Evolutionary conservation across 2,797 vertebrate genomes (phyloP), one percentile per base, ranked within the genome.

Genomic region (Ciconia nigra): DNA sequence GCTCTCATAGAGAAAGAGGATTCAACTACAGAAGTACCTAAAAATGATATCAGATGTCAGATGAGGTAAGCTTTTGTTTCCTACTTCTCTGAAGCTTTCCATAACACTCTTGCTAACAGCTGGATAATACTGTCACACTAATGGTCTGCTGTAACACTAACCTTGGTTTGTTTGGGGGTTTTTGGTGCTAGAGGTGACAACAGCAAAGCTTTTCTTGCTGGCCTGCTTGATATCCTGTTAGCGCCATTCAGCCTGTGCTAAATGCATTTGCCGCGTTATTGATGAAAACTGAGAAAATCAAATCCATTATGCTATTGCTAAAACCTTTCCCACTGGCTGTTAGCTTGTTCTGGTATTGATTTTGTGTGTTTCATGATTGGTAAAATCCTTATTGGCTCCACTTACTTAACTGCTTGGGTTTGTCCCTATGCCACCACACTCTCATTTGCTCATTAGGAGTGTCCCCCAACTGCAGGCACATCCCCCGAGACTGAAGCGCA

Each of bases 271-370:
- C 70, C 74, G 61, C 9, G 0, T 83, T 95, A 92, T 41, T 63
- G 86, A 92, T 52, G 66, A 69, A 67, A 90, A 80, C 63, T 51
- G 79, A 93, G 94, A 67, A 95, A 96, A 97, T 97, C 87, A 89
- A 96, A 97, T 31, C 90, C 93, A 92, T 94, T 93, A 93, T 6
- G 11, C 44, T 90, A 47, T 31, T 52, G 77, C 93, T 90, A 86
- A 94, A 96, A 59, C 76, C 70, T 61, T 80, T 70, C 59, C 74
- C 83, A 52, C 79, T 14, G 79, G 76, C 89, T 96, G 79, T 28
- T 86, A 62, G 88, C 84, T 88, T 91, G 81, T 51, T 90, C 84
- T 83, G 61, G 6, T 84, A 95, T 96, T 28, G 93, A 96, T 42
- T 85, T 63, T 51, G 69, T 46, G 46, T 35, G 89, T 33, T 89